phyloP scores from a whole-genome alignment of 2,888 invertebrate genomes.

The Tanytarsus gracilentus region DNA sequence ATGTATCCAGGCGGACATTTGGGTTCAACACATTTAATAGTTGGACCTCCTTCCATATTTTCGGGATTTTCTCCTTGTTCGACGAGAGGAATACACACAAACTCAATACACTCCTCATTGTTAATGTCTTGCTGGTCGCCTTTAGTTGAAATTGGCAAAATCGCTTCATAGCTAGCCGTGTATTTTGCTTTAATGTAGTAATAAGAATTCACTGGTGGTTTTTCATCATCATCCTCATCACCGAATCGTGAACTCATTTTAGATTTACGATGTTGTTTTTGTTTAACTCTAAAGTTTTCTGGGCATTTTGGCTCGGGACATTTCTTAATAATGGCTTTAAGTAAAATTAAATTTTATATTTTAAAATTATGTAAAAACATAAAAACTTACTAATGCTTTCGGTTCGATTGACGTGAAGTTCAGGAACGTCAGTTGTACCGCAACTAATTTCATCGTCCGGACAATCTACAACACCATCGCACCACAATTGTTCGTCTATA shows the following conservation, averaged over 20 bases:
- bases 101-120: slow-evolving; percentile 38
- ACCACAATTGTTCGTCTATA: slow-evolving; percentile 61
- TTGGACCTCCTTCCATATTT: neutral
- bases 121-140: slow-evolving; percentile 29
- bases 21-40: slow-evolving; percentile 43
- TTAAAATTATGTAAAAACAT: neutral
- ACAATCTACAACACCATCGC: slow-evolving; percentile 72
- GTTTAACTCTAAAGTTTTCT: slow-evolving; percentile 45
- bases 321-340: slow-evolving; percentile 35
- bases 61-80: neutral
- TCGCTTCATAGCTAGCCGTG: slow-evolving; percentile 27
- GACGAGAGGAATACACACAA: slow-evolving; percentile 37
- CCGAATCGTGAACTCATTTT: slow-evolving; percentile 34
- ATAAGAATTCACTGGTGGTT: neutral
- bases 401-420: slow-evolving; percentile 30
- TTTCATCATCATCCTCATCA: slow-evolving; percentile 16
- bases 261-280: slow-evolving; percentile 38
- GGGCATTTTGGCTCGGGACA: slow-evolving; percentile 47
- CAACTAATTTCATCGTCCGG: slow-evolving; percentile 73
- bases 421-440: slow-evolving; percentile 34
- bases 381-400: slow-evolving; percentile 31
- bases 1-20: slow-evolving; percentile 54
- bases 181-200: slow-evolving; percentile 24
- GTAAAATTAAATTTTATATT: slow-evolving; percentile 23
- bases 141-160: slow-evolving; percentile 11